Base-by-base conservation (phyloP, 2,797 vertebrate species). In the Pipistrellus pygmaeus region DNA sequence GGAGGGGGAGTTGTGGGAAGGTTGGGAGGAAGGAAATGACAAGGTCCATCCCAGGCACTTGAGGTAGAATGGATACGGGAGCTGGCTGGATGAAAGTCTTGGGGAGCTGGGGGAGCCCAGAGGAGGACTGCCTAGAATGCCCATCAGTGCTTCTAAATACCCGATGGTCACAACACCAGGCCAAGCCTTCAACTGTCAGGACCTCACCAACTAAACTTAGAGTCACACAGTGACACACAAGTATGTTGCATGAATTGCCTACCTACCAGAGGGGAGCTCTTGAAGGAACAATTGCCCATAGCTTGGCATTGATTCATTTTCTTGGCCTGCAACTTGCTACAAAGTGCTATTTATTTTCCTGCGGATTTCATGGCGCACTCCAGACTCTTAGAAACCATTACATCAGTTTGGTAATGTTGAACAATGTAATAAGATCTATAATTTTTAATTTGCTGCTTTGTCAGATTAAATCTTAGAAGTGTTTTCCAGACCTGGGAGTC, bases 401-500 rank as follows among this genome's bases (percentile, higher is more conserved):
- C 35, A 48, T 73, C 46, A 73, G 41, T 72, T 81, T n/a, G 66
- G 21, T 73, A 18, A 60, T 23, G 25, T 60, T 57, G 60, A 72
- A 68, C 44, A 30, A 72, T 5, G 8, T 62, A 25, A 60, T 62
- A 25, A 60, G 30, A 18, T 71, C 46, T 41, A n/a, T 75, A 66
- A 87, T 32, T 91, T 46, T 38, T 44, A 53, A 80, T n/a, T 51
- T 15, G 48, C 77, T 53, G 53, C 41, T 62, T 75, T 55, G 80
- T 68, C 81, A 71, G 27, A 46, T n/a, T 68, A 64, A 91, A 82
- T 89, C 60, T 82, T 94, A 93, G 88, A 89, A 81, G 81, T 25
- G 30, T 46, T 48, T 66, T 46, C 62, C 62, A 73, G 76, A 73
- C 17, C 44, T 84, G 55, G 68, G 83, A 64, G 57, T 41, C 57